phyloP scores from a whole-genome alignment of 2,113 vertebrate species.

The Corvus hawaiiensis region DNA sequence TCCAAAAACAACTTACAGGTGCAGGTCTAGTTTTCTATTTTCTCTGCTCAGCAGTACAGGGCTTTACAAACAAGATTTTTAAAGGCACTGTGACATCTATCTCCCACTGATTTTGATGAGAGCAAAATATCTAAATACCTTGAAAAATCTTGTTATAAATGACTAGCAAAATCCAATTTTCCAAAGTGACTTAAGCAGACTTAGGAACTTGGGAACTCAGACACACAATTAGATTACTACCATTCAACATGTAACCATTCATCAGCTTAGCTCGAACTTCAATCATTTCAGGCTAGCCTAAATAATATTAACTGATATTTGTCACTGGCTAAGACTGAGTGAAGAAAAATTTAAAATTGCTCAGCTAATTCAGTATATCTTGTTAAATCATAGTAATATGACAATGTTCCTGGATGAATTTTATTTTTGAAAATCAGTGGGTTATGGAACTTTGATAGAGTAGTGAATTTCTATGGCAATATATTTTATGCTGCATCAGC shows the following conservation, averaged over 20 bases:
- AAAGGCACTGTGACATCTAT: background rate
- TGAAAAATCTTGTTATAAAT: slow-evolving; percentile 50
- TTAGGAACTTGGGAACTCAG: slow-evolving; percentile 14
- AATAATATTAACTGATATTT: background rate
- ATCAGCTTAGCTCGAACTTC: slow-evolving; percentile 30
- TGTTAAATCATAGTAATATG: background rate
- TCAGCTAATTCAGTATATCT: background rate
- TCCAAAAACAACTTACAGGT: background rate
- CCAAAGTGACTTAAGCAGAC: slow-evolving; percentile 42
- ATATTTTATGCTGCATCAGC: background rate
- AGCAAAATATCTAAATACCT: slow-evolving; percentile 40
- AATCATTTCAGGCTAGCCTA: slow-evolving; percentile 5
- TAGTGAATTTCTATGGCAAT: background rate
- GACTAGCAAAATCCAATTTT: slow-evolving; percentile 53
- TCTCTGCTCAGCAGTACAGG: background rate
- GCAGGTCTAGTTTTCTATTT: background rate
- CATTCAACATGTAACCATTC: slow-evolving; percentile 2
- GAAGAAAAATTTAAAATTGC: background rate
- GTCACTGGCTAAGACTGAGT: background rate
- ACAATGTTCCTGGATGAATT: background rate
- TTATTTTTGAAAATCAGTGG: background rate
- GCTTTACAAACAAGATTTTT: background rate
- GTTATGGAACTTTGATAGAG: background rate
- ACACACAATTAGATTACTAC: slow-evolving; percentile 28
- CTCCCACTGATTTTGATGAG: slow-evolving; percentile 14